Percentiles rank a stretch among this genome's conserved stretches.
Evolutionary conservation across 2,888 invertebrate species (phyloP).

Genomic region (Choristoneura rosaceana): DNA sequence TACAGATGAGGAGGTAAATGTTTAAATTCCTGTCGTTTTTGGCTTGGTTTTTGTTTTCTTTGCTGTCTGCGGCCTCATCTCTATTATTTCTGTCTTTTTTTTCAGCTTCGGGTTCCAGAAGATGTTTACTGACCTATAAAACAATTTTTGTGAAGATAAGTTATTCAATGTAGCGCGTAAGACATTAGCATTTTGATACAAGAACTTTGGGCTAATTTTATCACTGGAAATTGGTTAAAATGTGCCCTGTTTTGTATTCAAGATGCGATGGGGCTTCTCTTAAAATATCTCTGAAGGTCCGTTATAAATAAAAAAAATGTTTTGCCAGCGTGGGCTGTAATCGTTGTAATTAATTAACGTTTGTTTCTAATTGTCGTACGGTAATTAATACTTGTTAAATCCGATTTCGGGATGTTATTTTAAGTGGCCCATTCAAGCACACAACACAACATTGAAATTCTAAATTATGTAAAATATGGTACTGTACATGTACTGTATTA

Average conservation of each 20-base stretch:
- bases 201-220: conserved; percentile 16
- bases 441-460: too few relatives aligned
- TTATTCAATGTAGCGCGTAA: not conserved
- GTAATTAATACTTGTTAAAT: too few relatives aligned
- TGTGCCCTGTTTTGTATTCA: conserved; percentile 27
- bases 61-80: conserved; percentile 30
- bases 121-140: conserved; percentile 40
- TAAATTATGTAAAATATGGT: too few relatives aligned
- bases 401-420: too few relatives aligned
- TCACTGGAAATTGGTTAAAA: conserved; percentile 30
- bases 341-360: too few relatives aligned
- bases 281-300: conserved; percentile 24
- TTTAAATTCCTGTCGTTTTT: conserved; percentile 54
- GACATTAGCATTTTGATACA: conserved; percentile 29
- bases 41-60: conserved; percentile 45
- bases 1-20: conserved; percentile 67
- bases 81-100: conserved; percentile 46
- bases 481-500: too few relatives aligned
- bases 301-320: not conserved
- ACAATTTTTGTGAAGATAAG: conserved; percentile 12
- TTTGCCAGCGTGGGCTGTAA: not conserved
- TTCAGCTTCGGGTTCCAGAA: conserved; percentile 43
- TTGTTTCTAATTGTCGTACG: too few relatives aligned
- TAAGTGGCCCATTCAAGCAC: too few relatives aligned
- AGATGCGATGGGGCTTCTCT: not conserved